Evolutionary conservation across 2,113 vertebrate genomes (phyloP).

Genomic region (Dicentrarchus labrax): DNA sequence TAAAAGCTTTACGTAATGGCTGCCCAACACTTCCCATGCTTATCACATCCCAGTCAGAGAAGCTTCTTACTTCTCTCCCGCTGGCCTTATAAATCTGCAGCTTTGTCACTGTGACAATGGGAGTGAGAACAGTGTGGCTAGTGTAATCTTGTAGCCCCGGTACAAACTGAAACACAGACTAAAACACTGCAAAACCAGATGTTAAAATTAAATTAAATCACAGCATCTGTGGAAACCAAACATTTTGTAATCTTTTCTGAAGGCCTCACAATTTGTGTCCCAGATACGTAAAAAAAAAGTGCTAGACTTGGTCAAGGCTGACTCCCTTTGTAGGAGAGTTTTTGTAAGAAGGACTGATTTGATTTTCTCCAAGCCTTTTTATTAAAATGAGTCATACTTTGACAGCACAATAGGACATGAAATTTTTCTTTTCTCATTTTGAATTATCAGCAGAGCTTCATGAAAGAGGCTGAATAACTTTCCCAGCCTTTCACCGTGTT

Average conservation of each 20-base stretch:
- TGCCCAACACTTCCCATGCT: constrained; percentile 16
- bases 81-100: constrained; percentile 56
- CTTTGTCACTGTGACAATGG: constrained; percentile 63
- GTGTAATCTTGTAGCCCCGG: constrained; percentile 36
- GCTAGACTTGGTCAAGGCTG: neutral
- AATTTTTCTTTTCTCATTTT: neutral
- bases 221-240: constrained; percentile 2
- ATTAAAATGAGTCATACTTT: neutral
- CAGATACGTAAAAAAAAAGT: neutral
- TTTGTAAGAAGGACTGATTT: constrained; percentile 4
- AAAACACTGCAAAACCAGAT: neutral
- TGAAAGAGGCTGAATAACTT: constrained; percentile 5
- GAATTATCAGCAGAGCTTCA: neutral
- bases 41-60: constrained; percentile 36
- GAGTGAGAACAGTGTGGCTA: constrained; percentile 34
- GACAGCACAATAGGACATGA: neutral
- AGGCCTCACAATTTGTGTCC: neutral
- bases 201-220: neutral
- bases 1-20: constrained; percentile 16
- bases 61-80: constrained; percentile 28
- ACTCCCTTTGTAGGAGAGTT: neutral
- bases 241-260: constrained; percentile 27
- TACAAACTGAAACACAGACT: constrained; percentile 27
- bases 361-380: neutral
- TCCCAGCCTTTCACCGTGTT: neutral